These are phyloP conservation scores for Choristoneura fumiferana DNA, from an alignment of 1,140 invertebrate species.

Conservation along the genomic window DNA sequence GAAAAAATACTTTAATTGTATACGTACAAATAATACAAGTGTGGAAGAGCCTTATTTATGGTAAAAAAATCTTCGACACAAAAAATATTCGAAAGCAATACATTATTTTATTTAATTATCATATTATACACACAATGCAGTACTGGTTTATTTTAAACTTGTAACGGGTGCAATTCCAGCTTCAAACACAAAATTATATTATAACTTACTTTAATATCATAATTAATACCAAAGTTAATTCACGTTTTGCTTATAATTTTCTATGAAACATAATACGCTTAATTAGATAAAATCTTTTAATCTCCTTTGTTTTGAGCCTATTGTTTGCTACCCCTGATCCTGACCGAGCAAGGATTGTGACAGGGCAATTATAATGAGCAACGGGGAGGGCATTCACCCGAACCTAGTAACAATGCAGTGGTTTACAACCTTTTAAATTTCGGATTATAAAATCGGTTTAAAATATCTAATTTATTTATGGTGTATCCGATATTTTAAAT, in stretches of 20 bases:
- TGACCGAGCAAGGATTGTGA: neutral
- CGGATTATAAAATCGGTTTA: neutral
- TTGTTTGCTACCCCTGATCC: slow-evolving; percentile 13
- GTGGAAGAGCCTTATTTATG: no score
- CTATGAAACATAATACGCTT: slow-evolving; percentile 9
- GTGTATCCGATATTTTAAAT: no score
- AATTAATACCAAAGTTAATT: no score
- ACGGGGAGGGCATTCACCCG: neutral
- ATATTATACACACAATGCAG: slow-evolving; percentile 9
- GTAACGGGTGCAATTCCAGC: neutral
- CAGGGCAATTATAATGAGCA: slow-evolving; percentile 14
- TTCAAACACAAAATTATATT: neutral
- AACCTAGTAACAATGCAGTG: neutral
- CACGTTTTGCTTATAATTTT: neutral
- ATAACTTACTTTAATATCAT: neutral
- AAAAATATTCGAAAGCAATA: no score
- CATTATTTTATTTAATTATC: slow-evolving; percentile 40
- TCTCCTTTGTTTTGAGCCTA: slow-evolving; percentile 3
- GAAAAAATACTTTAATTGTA: no score
- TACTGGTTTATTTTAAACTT: neutral
- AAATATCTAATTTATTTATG: no score
- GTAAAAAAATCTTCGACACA: no score
- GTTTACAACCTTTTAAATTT: neutral
- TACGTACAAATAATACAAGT: no score
- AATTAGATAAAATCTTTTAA: slow-evolving; percentile 12